Conservation (phyloP, 2,113 vertebrate species). For the Tiliqua scincoides region DNA sequence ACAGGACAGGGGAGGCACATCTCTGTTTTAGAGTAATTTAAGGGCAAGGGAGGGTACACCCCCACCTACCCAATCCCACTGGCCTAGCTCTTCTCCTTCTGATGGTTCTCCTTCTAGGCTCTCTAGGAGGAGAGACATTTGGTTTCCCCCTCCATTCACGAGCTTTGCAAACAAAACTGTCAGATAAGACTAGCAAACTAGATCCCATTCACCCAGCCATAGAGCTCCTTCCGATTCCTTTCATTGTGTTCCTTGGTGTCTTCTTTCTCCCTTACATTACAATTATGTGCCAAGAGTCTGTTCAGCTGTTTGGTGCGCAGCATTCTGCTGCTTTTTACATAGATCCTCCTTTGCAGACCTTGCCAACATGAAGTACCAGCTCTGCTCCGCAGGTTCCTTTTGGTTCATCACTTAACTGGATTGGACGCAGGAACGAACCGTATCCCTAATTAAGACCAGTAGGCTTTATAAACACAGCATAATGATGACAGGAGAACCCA, state of each 20-base stretch:
- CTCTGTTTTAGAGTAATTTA: no score
- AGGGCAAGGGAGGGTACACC: no score
- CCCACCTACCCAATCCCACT: no score
- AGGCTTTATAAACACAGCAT: conserved; percentile 31
- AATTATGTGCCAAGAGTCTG: not conserved
- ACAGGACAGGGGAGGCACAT: no score
- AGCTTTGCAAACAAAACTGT: not conserved
- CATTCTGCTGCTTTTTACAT: not conserved
- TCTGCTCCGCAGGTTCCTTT: conserved; percentile 12
- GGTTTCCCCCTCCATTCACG: not conserved
- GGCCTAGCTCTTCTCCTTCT: no score
- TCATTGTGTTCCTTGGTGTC: not conserved
- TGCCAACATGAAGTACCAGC: conserved; percentile 17
- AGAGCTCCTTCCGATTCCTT: no score
- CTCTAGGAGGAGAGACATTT: no score
- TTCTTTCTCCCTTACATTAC: not conserved
- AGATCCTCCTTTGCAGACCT: conserved; percentile 6
- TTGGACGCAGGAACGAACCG: not conserved
- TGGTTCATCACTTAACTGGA: conserved; percentile 1
- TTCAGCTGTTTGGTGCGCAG: not conserved
- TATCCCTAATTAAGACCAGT: conserved; percentile 29
- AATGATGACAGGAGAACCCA: conserved; percentile 22
- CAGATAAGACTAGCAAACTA: not conserved
- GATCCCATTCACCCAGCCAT: no score
- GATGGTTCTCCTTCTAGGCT: no score